Evolutionary conservation across 2,797 vertebrate genomes (phyloP).

Genomic region (Phrynocephalus forsythii): DNA sequence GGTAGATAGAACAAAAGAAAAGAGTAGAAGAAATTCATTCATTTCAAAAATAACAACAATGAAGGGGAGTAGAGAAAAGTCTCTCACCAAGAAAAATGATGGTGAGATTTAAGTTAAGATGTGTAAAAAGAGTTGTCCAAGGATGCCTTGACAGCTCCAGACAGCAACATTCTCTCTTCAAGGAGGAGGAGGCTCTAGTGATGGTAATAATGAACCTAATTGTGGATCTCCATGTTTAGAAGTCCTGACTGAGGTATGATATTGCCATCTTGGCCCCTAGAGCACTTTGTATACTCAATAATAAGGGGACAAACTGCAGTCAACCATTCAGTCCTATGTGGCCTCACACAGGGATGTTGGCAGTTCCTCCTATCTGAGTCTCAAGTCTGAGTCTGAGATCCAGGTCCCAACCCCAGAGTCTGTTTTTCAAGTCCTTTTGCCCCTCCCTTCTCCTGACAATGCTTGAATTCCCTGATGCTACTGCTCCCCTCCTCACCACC

Average conservation of each 20-base stretch:
- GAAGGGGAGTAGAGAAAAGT: background rate
- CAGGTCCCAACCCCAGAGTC: too few species aligned
- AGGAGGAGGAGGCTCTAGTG: background rate
- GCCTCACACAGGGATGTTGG: too few species aligned
- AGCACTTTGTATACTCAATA: background rate
- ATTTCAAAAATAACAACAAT: background rate
- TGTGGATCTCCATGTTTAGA: background rate
- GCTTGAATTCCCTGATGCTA: too few species aligned
- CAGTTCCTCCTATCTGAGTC: too few species aligned
- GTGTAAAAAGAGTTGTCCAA: background rate
- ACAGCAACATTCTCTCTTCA: background rate
- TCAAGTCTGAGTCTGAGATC: too few species aligned
- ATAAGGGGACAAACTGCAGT: too few species aligned
- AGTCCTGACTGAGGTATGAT: background rate
- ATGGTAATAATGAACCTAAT: background rate
- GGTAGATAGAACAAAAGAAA: background rate
- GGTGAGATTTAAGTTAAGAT: background rate
- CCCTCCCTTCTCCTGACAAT: too few species aligned
- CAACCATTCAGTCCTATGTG: too few species aligned
- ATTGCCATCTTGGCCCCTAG: background rate
- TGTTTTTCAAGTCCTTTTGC: too few species aligned
- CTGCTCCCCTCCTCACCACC: too few species aligned
- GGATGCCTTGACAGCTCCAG: background rate
- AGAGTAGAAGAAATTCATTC: background rate
- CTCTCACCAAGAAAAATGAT: background rate